Percentiles rank a stretch among this genome's conserved stretches.
phyloP scores from a whole-genome alignment of 1,140 invertebrate species.

The Euwallacea similis region DNA sequence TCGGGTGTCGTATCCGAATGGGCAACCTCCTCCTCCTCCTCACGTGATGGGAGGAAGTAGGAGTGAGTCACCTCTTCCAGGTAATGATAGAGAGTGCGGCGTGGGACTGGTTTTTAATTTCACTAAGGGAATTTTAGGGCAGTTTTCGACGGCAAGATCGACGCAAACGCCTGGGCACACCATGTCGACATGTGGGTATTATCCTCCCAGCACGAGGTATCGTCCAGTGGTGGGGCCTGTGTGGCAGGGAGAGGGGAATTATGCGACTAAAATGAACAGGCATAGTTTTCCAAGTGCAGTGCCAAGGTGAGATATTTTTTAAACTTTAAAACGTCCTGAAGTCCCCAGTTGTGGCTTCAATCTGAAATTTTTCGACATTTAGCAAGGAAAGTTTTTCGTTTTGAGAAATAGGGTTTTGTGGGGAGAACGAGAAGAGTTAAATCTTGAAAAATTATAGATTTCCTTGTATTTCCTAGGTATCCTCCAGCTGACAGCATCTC shows the following conservation, averaged over 20 bases:
- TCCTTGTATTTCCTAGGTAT: conserved; percentile 21
- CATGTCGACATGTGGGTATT: conserved; percentile 48
- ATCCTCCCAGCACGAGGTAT: conserved; percentile 43
- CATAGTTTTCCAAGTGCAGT: conserved; percentile 47
- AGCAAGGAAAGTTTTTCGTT: no score
- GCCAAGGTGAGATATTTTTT: conserved; percentile 30
- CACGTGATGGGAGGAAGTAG: conserved; percentile 43
- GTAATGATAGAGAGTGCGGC: background rate
- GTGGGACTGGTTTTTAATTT: background rate
- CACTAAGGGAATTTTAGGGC: conserved; percentile 23
- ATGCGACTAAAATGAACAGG: conserved; percentile 46
- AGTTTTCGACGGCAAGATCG: conserved; percentile 53
- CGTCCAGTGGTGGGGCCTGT: conserved; percentile 42
- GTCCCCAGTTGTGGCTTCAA: no score
- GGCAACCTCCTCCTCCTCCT: conserved; percentile 49
- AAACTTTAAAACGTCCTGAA: no score
- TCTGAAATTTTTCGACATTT: no score
- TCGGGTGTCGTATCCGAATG: conserved; percentile 45
- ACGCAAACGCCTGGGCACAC: conserved; percentile 52
- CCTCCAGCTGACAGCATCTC: conserved; percentile 44
- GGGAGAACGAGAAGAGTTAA: no score
- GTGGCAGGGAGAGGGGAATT: conserved; percentile 43
- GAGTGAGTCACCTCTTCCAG: conserved; percentile 50
- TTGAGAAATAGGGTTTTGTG: no score
- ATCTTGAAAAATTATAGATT: background rate